Base-by-base conservation (phyloP, 2,797 vertebrate species). In the Enteromius trimaculatus region DNA sequence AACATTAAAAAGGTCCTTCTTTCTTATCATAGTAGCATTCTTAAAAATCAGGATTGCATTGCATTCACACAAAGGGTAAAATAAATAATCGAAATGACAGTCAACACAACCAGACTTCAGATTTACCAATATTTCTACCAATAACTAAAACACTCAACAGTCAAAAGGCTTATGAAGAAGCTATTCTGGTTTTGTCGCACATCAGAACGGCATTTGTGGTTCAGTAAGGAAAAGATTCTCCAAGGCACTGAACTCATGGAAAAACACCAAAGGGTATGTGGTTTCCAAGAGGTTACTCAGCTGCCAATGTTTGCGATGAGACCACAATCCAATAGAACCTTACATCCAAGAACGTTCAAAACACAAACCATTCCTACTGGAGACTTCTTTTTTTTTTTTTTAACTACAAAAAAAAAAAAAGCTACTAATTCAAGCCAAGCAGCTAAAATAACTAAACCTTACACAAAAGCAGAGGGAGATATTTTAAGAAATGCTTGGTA, bases 101-200 rank as follows among this genome's bases (percentile, higher is more conserved):
- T 84, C 82, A 86, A 81, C 87, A 84, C 68, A 81, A 78, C 34
- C 37, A 79, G 31, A 78, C 39, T 49, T 66, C 16, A 47, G 64
- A 70, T 86, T 68, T 5, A 71, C 84, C 70, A 76, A 84, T 81
- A 82, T 84, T 81, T 86, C 60, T 81, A 86, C 78, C 82, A 86
- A 75, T 17, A 74, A 47, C 84, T 72, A 80, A 88, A 84, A 75
- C 84, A 86, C 79, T 82, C 84, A 51, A 82, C 78, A 70, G 83
- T 78, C 72, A 84, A 80, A 88, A 88, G 74, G 80, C 77, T n/a
- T 47, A 80, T 75, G 68, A 77, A 85, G 60, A 39, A 82, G 85
- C 79, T 55, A 53, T 44, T 82, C 82, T 42, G 77, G 51, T 47
- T 29, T 42, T 34, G 68, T 31, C n/a, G 5, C 3, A 37, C 31